Evolutionary conservation across 2,113 vertebrate species (phyloP).

Genomic region (Scophthalmus maximus): DNA sequence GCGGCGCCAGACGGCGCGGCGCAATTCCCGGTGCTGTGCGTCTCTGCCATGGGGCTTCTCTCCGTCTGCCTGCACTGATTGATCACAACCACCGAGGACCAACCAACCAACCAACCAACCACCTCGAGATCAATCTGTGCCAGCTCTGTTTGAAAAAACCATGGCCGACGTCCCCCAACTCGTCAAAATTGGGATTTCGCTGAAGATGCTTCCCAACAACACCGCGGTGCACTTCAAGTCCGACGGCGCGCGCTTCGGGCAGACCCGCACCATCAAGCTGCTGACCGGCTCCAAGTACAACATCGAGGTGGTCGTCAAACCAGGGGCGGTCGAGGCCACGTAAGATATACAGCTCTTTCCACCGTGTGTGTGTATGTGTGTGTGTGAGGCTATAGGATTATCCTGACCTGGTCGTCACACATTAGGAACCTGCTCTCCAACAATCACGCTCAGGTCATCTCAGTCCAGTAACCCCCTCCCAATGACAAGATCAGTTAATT

Average conservation of each 20-base stretch:
- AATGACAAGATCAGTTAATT: too few species aligned
- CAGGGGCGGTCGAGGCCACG: slow-evolving; percentile 90
- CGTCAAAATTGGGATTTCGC: slow-evolving; percentile 90
- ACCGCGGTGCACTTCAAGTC: slow-evolving; percentile 94
- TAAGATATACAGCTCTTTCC: too few species aligned
- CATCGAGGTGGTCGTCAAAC: slow-evolving; percentile 91
- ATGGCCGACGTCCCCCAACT: slow-evolving; percentile 91
- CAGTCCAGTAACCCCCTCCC: too few species aligned
- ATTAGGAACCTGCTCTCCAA: background rate
- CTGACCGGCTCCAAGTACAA: slow-evolving; percentile 96
- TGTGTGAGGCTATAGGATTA: background rate
- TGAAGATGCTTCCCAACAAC: slow-evolving; percentile 95
- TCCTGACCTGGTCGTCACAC: background rate
- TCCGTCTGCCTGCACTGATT: slow-evolving; percentile 5
- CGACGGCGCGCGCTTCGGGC: slow-evolving; percentile 94
- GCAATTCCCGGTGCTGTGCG: slow-evolving; percentile 26
- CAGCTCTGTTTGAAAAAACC: slow-evolving; percentile 49
- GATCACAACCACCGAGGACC: background rate
- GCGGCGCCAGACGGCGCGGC: background rate
- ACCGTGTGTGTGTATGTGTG: background rate
- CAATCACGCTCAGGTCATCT: too few species aligned
- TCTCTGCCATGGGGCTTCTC: slow-evolving; percentile 7
- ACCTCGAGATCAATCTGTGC: background rate
- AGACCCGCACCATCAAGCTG: slow-evolving; percentile 96
- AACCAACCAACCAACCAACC: background rate